Conservation (phyloP, 2,113 vertebrate species). For the Guaruba guarouba region DNA sequence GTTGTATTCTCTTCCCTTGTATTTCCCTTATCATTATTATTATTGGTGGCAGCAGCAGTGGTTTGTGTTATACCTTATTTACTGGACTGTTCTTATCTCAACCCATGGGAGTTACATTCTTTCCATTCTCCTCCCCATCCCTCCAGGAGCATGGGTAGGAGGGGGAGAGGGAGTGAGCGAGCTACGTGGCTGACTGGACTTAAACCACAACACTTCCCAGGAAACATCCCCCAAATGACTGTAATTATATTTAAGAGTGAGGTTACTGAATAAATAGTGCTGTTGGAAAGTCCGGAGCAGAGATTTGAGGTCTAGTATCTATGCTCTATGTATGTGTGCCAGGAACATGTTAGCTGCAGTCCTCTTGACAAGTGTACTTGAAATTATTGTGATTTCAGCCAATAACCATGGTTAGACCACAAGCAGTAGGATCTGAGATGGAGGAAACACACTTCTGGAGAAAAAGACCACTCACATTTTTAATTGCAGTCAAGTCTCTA, state of each 20-base stretch:
- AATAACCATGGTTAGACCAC: not conserved
- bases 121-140: too few relatives aligned
- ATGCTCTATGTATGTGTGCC: not conserved
- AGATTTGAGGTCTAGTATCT: not conserved
- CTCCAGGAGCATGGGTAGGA: too few relatives aligned
- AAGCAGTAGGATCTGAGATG: not conserved
- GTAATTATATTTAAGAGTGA: not conserved
- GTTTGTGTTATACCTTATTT: too few relatives aligned
- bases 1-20: too few relatives aligned
- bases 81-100: too few relatives aligned
- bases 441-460: not conserved
- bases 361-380: not conserved
- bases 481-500: not conserved
- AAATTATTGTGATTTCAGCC: not conserved
- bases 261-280: not conserved
- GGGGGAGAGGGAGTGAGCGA: too few relatives aligned
- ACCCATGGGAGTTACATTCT: too few relatives aligned
- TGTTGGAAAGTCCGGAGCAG: not conserved
- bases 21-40: too few relatives aligned
- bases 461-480: not conserved
- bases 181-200: too few relatives aligned
- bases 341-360: not conserved
- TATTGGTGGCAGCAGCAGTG: too few relatives aligned
- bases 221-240: not conserved
- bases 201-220: not conserved